Percentiles rank a stretch among this genome's conserved stretches.
phyloP scores from a whole-genome alignment of 23 tunicate species.

The Pegea sp. region DNA sequence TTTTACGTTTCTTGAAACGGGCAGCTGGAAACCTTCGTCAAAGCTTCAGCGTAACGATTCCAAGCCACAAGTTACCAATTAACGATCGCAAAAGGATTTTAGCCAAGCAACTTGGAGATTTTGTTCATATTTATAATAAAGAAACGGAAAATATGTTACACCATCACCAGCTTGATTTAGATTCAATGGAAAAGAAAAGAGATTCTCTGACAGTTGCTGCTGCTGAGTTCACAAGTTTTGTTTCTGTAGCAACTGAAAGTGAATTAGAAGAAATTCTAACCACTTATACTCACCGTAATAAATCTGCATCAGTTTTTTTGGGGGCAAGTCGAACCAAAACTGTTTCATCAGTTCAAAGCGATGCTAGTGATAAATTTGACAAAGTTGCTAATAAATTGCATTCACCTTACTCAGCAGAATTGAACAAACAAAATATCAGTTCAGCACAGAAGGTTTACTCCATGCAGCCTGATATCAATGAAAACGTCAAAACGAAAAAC shows the following conservation, averaged over 20 bases:
- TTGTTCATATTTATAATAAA: constrained; percentile 78
- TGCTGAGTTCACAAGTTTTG: constrained; percentile 45
- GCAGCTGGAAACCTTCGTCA: constrained; percentile 85
- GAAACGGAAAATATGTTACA: constrained; percentile 79
- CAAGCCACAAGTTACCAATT: constrained; percentile 38
- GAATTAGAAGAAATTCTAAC: constrained; percentile 83
- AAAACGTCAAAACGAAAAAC: not conserved
- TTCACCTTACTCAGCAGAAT: not conserved
- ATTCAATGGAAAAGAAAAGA: not conserved
- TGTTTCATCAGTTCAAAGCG: not conserved
- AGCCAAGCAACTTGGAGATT: constrained; percentile 87
- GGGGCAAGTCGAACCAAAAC: constrained; percentile 88
- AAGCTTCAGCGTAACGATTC: constrained; percentile 60
- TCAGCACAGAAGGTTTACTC: not conserved
- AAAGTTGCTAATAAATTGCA: not conserved
- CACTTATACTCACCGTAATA: constrained; percentile 78
- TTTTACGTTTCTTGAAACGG: constrained; percentile 66
- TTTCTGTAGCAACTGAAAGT: constrained; percentile 45
- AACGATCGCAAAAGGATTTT: constrained; percentile 69
- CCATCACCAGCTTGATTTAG: constrained; percentile 32
- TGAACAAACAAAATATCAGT: too few species aligned
- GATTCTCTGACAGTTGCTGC: constrained; percentile 7
- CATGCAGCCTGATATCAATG: not conserved
- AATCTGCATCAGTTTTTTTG: constrained; percentile 90
- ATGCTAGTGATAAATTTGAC: not conserved